Percentiles rank a stretch among this genome's conserved stretches.
Conservation (phyloP, 2,888 invertebrate genomes). For the Drosophila kambysellisi region DNA sequence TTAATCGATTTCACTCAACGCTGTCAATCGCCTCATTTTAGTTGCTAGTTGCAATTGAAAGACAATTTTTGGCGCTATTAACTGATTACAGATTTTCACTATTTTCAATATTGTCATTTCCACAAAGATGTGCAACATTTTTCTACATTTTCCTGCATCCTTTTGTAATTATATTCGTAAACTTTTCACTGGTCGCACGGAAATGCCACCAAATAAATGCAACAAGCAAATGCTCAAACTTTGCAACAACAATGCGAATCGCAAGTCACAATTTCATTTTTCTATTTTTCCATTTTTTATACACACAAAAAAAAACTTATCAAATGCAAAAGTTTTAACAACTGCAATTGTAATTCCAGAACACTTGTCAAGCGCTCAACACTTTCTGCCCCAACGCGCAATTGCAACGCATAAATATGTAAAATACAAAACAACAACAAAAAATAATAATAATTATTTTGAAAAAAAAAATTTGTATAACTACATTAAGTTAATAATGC, state of each 20-base stretch:
- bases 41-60: not conserved
- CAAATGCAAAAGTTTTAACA: conserved; percentile 11
- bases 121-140: too few species aligned
- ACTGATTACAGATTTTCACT: not conserved
- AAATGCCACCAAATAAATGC: not conserved
- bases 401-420: not conserved
- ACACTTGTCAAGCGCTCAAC: conserved; percentile 7
- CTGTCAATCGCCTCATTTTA: not conserved
- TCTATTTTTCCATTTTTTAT: not conserved
- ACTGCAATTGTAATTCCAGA: not conserved
- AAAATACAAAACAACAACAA: not conserved
- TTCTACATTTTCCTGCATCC: not conserved
- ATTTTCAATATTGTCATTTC: not conserved
- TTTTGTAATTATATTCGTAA: not conserved
- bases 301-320: not conserved
- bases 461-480: not conserved
- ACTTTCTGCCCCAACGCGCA: not conserved
- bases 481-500: conserved; percentile 12
- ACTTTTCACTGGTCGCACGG: not conserved
- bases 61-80: not conserved
- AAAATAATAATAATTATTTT: not conserved
- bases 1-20: not conserved
- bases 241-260: not conserved
- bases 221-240: not conserved
- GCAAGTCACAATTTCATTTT: not conserved